Evolutionary conservation across 2,113 vertebrate species (phyloP), one percentile per base, ranked within the genome.

Genomic region (Alexandromys fortis): DNA sequence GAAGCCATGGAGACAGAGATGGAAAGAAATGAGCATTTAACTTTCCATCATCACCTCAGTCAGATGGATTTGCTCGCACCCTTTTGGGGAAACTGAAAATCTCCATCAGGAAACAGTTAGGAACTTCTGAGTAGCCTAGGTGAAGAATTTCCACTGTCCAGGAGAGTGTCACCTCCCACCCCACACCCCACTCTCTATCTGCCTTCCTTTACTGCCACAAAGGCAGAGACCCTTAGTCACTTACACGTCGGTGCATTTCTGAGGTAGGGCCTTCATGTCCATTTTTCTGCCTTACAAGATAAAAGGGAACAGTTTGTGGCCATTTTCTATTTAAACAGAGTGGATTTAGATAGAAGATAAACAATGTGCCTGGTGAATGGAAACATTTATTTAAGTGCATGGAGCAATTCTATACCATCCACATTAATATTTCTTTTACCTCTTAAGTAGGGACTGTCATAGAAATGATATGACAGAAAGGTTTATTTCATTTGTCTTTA

Each of bases 301-400:
- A 92, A 97, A 94, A 97, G 90, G 86, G 87, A 96, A 63, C 52
- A 72, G 33, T 97, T 88, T 82, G 86, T 90, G 42, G 86, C 73
- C 68, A 55, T 93, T 97, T 96, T 75, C 68, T 89, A 92, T 94
- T 90, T 94, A 95, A 97, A 94, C 67, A 94, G 88, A 86, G 89
- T 73, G 35, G 35, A 55, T 86, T 96, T 92, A 89, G 90, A 58
- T 96, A 45, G 65, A 92, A 94, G 42, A 75, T 86, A 94, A 97
- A 95, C 91, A 81, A 82, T 47, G 21, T 90, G 79, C 38, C 38
- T 49, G 94, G 87, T 24, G 30, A 45, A 58, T 30, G 13, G 70
- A 26, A 87, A 30, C 58, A 82, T 90, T 94, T 93, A 81, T 89
- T 86, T 94, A 95, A 97, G 78, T 82, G 77, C 17, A 19, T 28